Conservation (phyloP, 2,113 vertebrate species). For the Hippoglossus stenolepis region DNA sequence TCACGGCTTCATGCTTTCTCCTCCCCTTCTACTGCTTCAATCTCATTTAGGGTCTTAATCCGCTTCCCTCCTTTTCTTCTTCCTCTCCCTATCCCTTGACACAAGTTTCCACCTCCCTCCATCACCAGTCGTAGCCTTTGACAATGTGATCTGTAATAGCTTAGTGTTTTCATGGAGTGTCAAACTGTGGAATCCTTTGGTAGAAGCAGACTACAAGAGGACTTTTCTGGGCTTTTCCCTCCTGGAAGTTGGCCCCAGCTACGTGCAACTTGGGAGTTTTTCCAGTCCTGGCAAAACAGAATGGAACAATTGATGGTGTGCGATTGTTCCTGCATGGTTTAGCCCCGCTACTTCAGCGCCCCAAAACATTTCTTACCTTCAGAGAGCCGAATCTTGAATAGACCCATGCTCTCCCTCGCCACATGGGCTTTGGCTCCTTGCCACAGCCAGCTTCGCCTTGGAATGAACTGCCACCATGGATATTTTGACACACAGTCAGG, state of each 20-base stretch:
- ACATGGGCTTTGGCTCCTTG: constrained; percentile 43
- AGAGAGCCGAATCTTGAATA: constrained; percentile 49
- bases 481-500: constrained; percentile 50
- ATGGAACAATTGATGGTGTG: constrained; percentile 75
- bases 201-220: constrained; percentile 52
- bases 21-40: neutral
- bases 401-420: constrained; percentile 34
- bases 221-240: constrained; percentile 71
- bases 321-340: constrained; percentile 65
- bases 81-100: neutral
- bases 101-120: constrained; percentile 15
- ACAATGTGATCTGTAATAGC: constrained; percentile 48
- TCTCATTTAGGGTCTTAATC: neutral
- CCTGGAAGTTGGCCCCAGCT: constrained; percentile 62
- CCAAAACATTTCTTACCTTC: constrained; percentile 74
- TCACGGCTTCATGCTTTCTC: constrained; percentile 25
- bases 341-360: constrained; percentile 58
- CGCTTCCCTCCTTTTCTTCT: neutral
- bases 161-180: constrained; percentile 57
- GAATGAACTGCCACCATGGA: constrained; percentile 58
- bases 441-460: constrained; percentile 40
- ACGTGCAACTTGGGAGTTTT: constrained; percentile 55
- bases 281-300: constrained; percentile 65
- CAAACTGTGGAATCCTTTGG: constrained; percentile 68
- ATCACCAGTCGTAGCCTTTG: constrained; percentile 19